These are phyloP conservation scores for Napeogenes sylphis DNA, from an alignment of 2,888 invertebrate genomes.

Conservation along the genomic window DNA sequence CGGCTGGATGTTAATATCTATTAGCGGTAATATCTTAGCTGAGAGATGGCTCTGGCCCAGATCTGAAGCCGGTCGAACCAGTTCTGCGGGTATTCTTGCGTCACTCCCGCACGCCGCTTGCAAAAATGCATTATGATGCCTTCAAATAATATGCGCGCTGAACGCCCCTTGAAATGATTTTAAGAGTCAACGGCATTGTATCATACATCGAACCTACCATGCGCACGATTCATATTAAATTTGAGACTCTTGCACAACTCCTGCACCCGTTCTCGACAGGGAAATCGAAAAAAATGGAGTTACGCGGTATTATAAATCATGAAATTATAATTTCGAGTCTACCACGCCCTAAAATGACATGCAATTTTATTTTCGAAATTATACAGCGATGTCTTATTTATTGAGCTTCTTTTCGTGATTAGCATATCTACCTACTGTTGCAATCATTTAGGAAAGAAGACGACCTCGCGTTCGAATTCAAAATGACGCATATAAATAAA, in stretches of 20 bases:
- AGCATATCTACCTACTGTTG: constrained; percentile 42
- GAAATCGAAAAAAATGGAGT: constrained; percentile 51
- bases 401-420: constrained; percentile 61
- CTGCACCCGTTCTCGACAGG: constrained; percentile 62
- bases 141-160: constrained; percentile 59
- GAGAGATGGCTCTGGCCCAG: constrained; percentile 75
- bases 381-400: constrained; percentile 65
- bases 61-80: constrained; percentile 70
- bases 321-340: constrained; percentile 63
- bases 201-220: constrained; percentile 45
- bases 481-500: constrained; percentile 24
- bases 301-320: constrained; percentile 64
- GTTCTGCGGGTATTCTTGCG: constrained; percentile 71
- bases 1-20: constrained; percentile 64
- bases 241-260: constrained; percentile 51
- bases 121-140: constrained; percentile 71
- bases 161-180: constrained; percentile 67
- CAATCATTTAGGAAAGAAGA: constrained; percentile 55
- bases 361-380: constrained; percentile 69
- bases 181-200: constrained; percentile 61
- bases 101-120: constrained; percentile 59
- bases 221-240: constrained; percentile 50
- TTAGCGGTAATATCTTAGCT: constrained; percentile 69
- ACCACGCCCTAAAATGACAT: constrained; percentile 66
- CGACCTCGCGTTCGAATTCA: constrained; percentile 54